Percentiles rank a stretch among this genome's conserved stretches.
phyloP scores from a whole-genome alignment of 2,888 invertebrate genomes.

The Xestobium rufovillosum region DNA sequence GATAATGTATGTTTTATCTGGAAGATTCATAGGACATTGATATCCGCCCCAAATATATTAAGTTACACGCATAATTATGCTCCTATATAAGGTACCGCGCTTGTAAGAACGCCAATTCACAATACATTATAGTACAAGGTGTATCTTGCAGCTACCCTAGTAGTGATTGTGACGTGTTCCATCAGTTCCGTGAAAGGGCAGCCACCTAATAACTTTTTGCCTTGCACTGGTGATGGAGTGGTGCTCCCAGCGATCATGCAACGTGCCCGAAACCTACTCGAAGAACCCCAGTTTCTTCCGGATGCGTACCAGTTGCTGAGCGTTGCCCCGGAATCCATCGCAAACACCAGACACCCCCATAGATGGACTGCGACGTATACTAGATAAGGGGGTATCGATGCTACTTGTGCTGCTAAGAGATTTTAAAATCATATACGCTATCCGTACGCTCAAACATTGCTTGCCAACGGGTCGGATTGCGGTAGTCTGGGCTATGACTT shows the following conservation, averaged over 20 bases:
- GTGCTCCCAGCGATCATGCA: slow-evolving; percentile 2
- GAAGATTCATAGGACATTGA: too few relatives aligned
- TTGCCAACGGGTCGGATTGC: too few relatives aligned
- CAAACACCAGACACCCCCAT: slow-evolving; percentile 1
- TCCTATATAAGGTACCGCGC: too few relatives aligned
- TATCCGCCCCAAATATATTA: too few relatives aligned
- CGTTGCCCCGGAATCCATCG: not conserved
- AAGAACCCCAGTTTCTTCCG: not conserved
- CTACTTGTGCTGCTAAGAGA: slow-evolving; percentile 1
- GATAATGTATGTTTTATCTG: too few relatives aligned
- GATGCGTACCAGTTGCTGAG: slow-evolving; percentile 2
- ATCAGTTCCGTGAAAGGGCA: not conserved
- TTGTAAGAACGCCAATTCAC: too few relatives aligned
- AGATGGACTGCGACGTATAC: not conserved
- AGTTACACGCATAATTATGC: too few relatives aligned
- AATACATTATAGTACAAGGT: too few relatives aligned
- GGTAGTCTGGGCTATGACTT: too few relatives aligned
- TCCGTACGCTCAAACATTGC: too few relatives aligned
- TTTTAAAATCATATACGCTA: too few relatives aligned
- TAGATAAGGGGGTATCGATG: slow-evolving; percentile 1
- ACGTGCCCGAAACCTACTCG: slow-evolving; percentile 1
- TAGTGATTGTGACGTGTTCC: not conserved
- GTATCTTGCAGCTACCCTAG: slow-evolving; percentile 1
- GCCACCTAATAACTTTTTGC: slow-evolving; percentile 1
- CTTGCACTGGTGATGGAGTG: slow-evolving; percentile 1